phyloP scores from a whole-genome alignment of 2,797 vertebrate species.

The Mormyrus hasselquistii region DNA sequence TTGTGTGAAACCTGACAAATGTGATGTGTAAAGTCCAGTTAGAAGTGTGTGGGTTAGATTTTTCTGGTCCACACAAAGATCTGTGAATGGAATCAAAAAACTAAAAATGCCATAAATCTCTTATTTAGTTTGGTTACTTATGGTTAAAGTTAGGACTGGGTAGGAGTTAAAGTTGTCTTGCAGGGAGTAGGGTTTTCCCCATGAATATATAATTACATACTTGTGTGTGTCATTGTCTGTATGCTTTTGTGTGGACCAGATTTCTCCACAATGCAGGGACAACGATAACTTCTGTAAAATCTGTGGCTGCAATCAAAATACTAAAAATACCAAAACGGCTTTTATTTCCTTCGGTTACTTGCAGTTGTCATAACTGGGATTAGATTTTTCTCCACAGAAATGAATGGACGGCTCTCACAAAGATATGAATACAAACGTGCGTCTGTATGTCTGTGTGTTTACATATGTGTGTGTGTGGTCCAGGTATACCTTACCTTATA shows the following conservation, averaged over 20 bases:
- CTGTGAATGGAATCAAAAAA: background rate
- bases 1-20: background rate
- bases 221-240: background rate
- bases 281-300: background rate
- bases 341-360: background rate
- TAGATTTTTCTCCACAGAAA: background rate
- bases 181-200: background rate
- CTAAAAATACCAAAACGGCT: background rate
- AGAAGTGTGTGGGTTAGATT: background rate
- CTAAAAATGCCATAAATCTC: background rate
- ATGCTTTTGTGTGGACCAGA: background rate
- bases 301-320: background rate
- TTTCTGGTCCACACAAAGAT: background rate
- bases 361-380: background rate
- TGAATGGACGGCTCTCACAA: background rate
- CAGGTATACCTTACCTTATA: background rate
- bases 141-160: background rate
- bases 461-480: background rate
- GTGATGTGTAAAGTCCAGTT: background rate
- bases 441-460: background rate
- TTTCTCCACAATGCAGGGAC: background rate
- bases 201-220: background rate
- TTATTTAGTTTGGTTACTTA: background rate
- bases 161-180: background rate
- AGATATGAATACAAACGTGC: background rate